phyloP scores from a whole-genome alignment of 2,113 vertebrate genomes.

The Pseudopodoces humilis region DNA sequence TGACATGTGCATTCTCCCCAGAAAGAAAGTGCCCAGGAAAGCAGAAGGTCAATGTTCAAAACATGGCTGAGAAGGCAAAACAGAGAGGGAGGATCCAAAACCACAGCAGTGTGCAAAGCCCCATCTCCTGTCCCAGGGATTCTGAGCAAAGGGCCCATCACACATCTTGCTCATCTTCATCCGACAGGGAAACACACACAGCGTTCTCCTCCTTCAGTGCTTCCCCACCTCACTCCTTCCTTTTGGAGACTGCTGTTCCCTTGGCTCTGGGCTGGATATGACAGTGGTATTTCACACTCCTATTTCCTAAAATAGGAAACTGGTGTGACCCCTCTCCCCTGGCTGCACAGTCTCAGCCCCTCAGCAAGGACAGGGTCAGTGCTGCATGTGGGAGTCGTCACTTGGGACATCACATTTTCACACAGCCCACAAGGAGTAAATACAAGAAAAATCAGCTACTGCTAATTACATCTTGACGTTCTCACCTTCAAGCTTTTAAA shows the following conservation, averaged over 20 bases:
- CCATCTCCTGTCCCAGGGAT: background rate
- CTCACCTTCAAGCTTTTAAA: conserved; percentile 22
- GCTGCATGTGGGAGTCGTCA: background rate
- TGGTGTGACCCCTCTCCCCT: background rate
- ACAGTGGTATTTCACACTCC: background rate
- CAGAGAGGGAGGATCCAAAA: background rate
- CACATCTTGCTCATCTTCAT: background rate
- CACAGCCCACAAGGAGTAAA: background rate
- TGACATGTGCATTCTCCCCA: background rate
- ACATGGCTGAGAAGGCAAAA: background rate
- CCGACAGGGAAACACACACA: background rate
- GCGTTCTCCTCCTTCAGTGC: background rate
- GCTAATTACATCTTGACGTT: background rate
- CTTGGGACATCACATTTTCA: background rate
- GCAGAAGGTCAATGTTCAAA: background rate
- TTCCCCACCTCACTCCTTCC: background rate
- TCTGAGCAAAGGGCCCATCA: background rate
- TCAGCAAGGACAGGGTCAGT: background rate
- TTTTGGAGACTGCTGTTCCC: background rate
- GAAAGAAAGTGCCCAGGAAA: background rate
- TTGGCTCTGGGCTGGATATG: background rate
- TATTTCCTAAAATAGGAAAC: background rate
- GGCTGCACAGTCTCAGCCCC: background rate
- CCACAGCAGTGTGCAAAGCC: fast-evolving
- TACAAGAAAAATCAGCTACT: background rate